phyloP scores from a whole-genome alignment of 2,113 vertebrate species.

The Macroglossus sobrinus region DNA sequence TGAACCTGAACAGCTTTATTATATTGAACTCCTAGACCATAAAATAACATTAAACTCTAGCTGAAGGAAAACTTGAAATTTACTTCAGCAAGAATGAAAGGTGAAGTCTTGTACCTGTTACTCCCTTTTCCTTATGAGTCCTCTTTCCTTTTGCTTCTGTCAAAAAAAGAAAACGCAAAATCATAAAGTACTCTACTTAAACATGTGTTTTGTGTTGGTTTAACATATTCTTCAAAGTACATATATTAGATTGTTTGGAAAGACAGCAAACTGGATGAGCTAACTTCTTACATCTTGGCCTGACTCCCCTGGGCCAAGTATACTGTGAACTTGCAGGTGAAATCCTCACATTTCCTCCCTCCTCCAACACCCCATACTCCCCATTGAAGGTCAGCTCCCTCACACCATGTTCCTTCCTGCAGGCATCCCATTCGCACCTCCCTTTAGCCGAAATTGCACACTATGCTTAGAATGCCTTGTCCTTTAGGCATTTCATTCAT shows the following conservation, averaged over 20 bases:
- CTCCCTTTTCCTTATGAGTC: neutral
- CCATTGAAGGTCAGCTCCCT: neutral
- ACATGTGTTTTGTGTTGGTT: neutral
- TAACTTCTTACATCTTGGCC: neutral
- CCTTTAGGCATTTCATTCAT: neutral
- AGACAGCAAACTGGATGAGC: neutral
- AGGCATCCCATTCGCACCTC: neutral
- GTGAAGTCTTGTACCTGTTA: neutral
- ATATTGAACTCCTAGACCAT: neutral
- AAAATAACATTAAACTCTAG: slow-evolving; percentile 41
- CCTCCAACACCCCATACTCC: neutral
- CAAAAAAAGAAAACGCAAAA: neutral
- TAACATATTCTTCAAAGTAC: neutral
- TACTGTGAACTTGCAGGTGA: neutral
- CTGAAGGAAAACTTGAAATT: neutral
- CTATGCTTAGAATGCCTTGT: neutral
- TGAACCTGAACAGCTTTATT: slow-evolving; percentile 25
- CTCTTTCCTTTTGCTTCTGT: slow-evolving; percentile 7
- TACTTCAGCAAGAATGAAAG: slow-evolving; percentile 17
- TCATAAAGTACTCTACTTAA: neutral
- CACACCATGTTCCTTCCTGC: neutral
- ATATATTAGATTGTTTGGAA: neutral
- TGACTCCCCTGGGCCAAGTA: neutral
- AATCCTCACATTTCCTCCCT: neutral
- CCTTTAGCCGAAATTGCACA: neutral